Conservation (phyloP, 1,140 invertebrate genomes). For the Drosophila guanche region DNA sequence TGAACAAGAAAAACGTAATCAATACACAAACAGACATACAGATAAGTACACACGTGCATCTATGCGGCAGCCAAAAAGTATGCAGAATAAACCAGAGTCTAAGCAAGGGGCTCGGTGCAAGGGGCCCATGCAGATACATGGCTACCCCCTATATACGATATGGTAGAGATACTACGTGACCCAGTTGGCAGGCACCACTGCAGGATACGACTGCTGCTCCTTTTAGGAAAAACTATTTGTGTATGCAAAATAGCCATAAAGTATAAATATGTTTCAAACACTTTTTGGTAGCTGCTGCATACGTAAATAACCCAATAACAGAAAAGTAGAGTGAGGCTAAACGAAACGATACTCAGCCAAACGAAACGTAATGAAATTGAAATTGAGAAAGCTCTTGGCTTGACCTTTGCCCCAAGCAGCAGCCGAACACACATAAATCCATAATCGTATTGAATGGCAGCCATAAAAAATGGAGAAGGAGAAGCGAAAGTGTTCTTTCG, state of each 20-base stretch:
- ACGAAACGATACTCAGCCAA: slow-evolving; percentile 28
- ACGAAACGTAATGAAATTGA: slow-evolving; percentile 18
- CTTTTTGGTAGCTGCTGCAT: slow-evolving; percentile 18
- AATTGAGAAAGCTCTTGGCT: slow-evolving; percentile 43
- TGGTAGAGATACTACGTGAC: slow-evolving; percentile 57
- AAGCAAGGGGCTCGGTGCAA: slow-evolving; percentile 1
- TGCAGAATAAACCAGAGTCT: slow-evolving; percentile 53
- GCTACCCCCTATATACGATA: too few species aligned
- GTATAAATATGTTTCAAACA: slow-evolving; percentile 67
- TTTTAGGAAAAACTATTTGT: slow-evolving; percentile 47
- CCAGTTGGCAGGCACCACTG: slow-evolving; percentile 69
- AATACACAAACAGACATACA: slow-evolving; percentile 14
- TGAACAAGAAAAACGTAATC: slow-evolving; percentile 73
- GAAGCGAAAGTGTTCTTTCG: background rate
- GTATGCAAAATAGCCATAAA: slow-evolving; percentile 77
- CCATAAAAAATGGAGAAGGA: slow-evolving; percentile 4
- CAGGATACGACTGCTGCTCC: slow-evolving; percentile 29
- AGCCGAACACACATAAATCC: slow-evolving; percentile 20
- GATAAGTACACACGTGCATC: slow-evolving; percentile 11
- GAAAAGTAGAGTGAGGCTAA: slow-evolving; percentile 4
- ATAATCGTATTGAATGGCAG: slow-evolving; percentile 54
- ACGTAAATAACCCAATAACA: slow-evolving; percentile 12
- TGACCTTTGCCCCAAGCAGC: slow-evolving; percentile 37
- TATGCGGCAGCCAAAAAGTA: slow-evolving; percentile 59
- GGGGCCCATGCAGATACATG: slow-evolving; percentile 40